Evolutionary conservation across 2,113 vertebrate genomes (phyloP).

Genomic region (Corythornis madagascariensis): DNA sequence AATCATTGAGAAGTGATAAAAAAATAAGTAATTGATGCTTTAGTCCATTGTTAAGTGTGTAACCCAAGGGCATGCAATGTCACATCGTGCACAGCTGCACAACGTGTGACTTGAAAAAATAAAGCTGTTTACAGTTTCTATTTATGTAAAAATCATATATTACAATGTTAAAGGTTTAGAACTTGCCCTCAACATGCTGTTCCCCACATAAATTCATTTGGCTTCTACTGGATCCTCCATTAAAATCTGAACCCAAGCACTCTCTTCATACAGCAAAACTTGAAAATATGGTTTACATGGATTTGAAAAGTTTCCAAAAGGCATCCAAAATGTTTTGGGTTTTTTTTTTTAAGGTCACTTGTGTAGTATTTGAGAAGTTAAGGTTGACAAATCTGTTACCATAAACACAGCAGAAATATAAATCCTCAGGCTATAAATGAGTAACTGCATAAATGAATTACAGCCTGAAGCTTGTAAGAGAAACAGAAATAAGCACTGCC

Average conservation of each 20-base stretch:
- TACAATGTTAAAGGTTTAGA: not conserved
- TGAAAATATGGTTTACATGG: not conserved
- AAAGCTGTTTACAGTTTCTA: not conserved
- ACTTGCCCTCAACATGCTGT: not conserved
- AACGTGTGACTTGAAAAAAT: not conserved
- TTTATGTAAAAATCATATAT: not conserved
- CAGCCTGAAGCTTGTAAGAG: not conserved
- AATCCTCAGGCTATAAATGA: not conserved
- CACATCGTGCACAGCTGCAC: not conserved
- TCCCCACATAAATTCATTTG: not conserved
- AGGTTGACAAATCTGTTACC: not conserved
- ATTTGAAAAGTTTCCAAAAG: not conserved
- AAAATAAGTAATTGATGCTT: slow-evolving; percentile 4
- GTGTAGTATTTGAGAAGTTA: not conserved
- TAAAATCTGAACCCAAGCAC: not conserved
- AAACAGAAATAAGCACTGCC: not conserved
- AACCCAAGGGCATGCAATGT: not conserved
- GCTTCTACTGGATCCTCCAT: not conserved
- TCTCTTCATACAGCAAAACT: not conserved
- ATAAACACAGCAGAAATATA: not conserved
- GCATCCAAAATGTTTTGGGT: not conserved
- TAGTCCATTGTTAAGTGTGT: not conserved
- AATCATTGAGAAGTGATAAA: not conserved
- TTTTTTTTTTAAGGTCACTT: not conserved
- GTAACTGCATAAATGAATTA: not conserved